Conservation (phyloP, 2,888 invertebrate genomes). For the Catocala sponsa region DNA sequence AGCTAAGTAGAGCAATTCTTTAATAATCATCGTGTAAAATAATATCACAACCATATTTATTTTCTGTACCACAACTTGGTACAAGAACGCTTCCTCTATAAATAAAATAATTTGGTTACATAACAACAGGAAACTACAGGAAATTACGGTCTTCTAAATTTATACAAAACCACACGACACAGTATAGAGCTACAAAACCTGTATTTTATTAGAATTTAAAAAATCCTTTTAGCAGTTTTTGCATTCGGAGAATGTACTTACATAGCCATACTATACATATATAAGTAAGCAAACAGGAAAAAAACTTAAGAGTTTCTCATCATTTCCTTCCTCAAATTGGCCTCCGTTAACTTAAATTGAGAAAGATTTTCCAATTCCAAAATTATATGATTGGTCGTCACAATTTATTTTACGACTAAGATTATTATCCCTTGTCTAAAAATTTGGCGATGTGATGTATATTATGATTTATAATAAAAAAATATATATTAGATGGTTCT, state of each 20-base stretch:
- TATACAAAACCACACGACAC: not conserved
- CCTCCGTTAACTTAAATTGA: conserved; percentile 12
- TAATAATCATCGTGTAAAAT: too few relatives aligned
- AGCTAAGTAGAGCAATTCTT: too few relatives aligned
- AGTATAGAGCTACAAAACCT: not conserved
- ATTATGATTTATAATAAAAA: not conserved
- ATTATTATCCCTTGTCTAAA: not conserved
- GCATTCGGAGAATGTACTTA: not conserved
- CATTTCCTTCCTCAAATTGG: not conserved
- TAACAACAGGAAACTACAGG: too few relatives aligned
- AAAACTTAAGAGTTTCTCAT: conserved; percentile 1
- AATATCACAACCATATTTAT: too few relatives aligned
- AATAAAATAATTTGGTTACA: too few relatives aligned
- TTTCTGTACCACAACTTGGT: too few relatives aligned
- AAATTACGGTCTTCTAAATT: too few relatives aligned
- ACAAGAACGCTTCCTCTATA: too few relatives aligned
- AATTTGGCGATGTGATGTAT: not conserved
- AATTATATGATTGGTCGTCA: conserved; percentile 10
- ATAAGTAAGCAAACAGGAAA: conserved; percentile 7
- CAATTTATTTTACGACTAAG: conserved; percentile 20
- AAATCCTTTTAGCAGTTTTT: not conserved
- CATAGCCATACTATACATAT: conserved; percentile 5
- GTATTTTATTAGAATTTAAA: conserved; percentile 1
- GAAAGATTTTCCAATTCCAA: conserved; percentile 7
- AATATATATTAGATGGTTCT: too few relatives aligned